These are phyloP conservation scores for Phalacrocorax pelagicus DNA, from an alignment of 2,113 vertebrate genomes.

Conservation along the genomic window DNA sequence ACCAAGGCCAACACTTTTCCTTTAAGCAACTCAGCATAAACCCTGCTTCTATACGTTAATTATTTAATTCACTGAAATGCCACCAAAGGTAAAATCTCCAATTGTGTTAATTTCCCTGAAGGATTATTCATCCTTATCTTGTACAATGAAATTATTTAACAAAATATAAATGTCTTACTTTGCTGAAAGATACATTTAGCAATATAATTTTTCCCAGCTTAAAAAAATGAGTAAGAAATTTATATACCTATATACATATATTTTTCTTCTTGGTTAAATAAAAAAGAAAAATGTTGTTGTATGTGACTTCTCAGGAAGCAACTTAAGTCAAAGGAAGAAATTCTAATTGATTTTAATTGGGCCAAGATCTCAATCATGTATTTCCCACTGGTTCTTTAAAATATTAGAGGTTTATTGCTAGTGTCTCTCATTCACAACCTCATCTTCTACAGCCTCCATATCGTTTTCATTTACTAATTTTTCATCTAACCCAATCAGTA, in stretches of 20 bases:
- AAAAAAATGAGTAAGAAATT: background rate
- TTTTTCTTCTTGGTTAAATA: background rate
- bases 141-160: background rate
- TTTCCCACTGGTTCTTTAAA: background rate
- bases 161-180: background rate
- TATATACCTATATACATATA: no score
- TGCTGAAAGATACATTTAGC: background rate
- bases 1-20: background rate
- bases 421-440: background rate
- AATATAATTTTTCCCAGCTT: background rate
- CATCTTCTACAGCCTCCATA: background rate
- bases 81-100: background rate
- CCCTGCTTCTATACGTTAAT: background rate
- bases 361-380: accelerated
- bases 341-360: background rate
- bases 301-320: background rate
- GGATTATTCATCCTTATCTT: background rate
- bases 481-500: background rate
- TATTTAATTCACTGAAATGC: background rate
- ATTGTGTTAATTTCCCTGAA: background rate
- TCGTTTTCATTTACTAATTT: background rate
- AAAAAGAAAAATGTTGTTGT: background rate
- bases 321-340: background rate
- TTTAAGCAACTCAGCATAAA: background rate
- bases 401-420: background rate